These are phyloP conservation scores for Schizotus pectinicornis DNA, from an alignment of 2,888 invertebrate species.

Conservation along the genomic window DNA sequence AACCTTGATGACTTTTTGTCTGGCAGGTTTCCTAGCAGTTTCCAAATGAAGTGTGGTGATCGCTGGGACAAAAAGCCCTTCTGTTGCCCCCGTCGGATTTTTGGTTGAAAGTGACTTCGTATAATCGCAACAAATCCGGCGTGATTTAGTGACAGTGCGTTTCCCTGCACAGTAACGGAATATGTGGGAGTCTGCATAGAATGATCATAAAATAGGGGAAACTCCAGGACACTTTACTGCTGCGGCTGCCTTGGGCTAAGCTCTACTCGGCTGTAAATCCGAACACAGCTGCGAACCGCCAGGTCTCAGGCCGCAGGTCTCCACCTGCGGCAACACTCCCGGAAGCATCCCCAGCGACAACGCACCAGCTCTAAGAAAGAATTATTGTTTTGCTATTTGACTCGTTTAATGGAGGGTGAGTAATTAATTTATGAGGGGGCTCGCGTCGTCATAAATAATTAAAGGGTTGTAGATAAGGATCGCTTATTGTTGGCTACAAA, in stretches of 20 bases:
- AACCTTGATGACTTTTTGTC: too few species aligned
- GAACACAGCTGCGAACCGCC: slow-evolving; percentile 42
- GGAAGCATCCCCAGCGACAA: slow-evolving; percentile 15
- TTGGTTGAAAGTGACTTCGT: slow-evolving; percentile 35
- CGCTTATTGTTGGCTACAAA: too few species aligned
- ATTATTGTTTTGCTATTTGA: too few species aligned
- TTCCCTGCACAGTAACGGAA: slow-evolving; percentile 39
- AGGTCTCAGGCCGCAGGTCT: slow-evolving; percentile 30
- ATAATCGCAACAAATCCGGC: slow-evolving; percentile 46
- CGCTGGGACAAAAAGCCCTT: too few species aligned
- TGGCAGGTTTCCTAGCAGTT: too few species aligned
- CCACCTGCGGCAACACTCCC: slow-evolving; percentile 36
- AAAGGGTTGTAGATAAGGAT: too few species aligned
- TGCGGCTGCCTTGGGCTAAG: slow-evolving; percentile 48
- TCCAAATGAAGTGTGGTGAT: too few species aligned
- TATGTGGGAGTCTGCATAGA: slow-evolving; percentile 46
- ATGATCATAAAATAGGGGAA: slow-evolving; percentile 49
- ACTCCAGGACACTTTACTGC: slow-evolving; percentile 47
- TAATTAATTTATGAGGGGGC: too few species aligned
- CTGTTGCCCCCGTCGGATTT: slow-evolving; percentile 5
- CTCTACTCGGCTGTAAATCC: slow-evolving; percentile 50
- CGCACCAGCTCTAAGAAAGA: neutral
- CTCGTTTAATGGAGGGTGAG: too few species aligned
- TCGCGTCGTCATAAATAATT: too few species aligned
- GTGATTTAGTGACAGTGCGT: slow-evolving; percentile 47